phyloP scores from a whole-genome alignment of 2,888 invertebrate species.

The Hedychridium roseum region DNA sequence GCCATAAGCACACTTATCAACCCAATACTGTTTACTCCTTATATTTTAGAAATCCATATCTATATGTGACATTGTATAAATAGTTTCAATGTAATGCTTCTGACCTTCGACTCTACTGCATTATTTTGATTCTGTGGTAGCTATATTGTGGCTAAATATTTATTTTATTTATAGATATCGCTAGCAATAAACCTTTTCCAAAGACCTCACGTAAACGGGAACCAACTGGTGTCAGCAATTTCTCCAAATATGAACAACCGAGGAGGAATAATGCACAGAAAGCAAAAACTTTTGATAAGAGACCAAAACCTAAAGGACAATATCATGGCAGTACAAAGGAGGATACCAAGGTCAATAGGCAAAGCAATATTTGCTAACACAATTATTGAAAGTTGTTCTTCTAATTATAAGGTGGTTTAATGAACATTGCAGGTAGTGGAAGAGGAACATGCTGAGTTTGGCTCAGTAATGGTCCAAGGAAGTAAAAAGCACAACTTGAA shows the following conservation, averaged over 20 bases:
- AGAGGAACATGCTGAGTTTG: constrained; percentile 75
- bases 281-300: constrained; percentile 74
- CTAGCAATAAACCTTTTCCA: constrained; percentile 52
- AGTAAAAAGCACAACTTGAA: constrained; percentile 93
- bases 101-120: too few relatives aligned
- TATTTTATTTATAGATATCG: constrained; percentile 46
- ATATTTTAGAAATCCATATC: too few relatives aligned
- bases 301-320: constrained; percentile 75
- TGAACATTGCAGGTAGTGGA: constrained; percentile 61
- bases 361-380: constrained; percentile 6
- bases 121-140: too few relatives aligned
- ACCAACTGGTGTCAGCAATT: constrained; percentile 65
- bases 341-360: constrained; percentile 69
- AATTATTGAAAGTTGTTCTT: constrained; percentile 9
- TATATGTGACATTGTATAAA: too few relatives aligned
- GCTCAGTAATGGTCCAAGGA: constrained; percentile 83
- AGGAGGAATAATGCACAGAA: constrained; percentile 76
- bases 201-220: constrained; percentile 73
- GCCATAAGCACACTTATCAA: too few relatives aligned
- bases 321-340: constrained; percentile 73
- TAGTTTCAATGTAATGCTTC: too few relatives aligned
- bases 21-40: too few relatives aligned
- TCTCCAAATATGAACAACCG: constrained; percentile 71
- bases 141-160: too few relatives aligned
- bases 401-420: too few relatives aligned